Evolutionary conservation across 2,113 vertebrate genomes (phyloP), one percentile per base, ranked within the genome.

Genomic region (Canis aureus): DNA sequence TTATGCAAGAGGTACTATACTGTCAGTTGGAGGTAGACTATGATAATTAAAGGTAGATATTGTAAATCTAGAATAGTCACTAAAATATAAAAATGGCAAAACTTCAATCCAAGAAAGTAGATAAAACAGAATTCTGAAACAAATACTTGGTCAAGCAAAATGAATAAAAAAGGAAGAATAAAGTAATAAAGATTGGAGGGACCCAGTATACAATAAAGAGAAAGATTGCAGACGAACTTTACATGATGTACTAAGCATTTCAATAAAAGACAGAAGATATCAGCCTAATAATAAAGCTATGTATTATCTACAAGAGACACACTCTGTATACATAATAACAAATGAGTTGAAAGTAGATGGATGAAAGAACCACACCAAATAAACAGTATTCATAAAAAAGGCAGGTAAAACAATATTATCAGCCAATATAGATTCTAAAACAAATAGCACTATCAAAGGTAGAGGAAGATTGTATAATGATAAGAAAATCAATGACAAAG

Each of bases 111-210:
- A 89, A 59, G 49, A 57, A 93, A 81, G 23, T 32, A 80, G 43
- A 76, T 81, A 38, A 74, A 82, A 81, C 62, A 1, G 12, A 78
- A 88, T 91, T 90, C 60, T 94, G 64, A 76, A 86, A 32, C 29
- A 90, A 69, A 60, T 74, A 60, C 15, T 84, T 49, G 49, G 51
- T 93, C 8, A 86, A 69, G 20, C 32, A 95, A 73, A 96, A 88
- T 78, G 27, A 60, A 8, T 88, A 88, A 55, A 43, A 64, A 53
- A 57, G 3, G 5, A 90, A 91, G 53, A 90, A 60, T 64, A 66
- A 32, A 88, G 22, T 49, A 59, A 86, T 0, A 62, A 85, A 78
- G 16, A 38, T 29, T 49, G 12, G 66, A 89, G 19, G 20, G 27
- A 25, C 59, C 38, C 5, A 16, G 20, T 38, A 76, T 0, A 51